Evolutionary conservation across 64 coral and sea anemone species (phyloP).

Genomic region (Dendronephthya gigantea): DNA sequence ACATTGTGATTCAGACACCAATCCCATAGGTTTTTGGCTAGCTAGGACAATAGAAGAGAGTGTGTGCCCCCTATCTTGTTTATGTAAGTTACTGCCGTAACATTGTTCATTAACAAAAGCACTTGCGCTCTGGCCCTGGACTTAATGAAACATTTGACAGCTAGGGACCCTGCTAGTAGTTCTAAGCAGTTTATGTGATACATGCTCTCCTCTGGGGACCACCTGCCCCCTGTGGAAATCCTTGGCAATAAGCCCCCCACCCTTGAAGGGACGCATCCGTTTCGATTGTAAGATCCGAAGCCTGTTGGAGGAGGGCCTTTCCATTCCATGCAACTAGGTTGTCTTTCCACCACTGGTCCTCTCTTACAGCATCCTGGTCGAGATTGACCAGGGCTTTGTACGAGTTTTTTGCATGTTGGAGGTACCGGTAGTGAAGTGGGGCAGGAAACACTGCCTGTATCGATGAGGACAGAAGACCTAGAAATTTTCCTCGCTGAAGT

Average conservation of each 20-base stretch:
- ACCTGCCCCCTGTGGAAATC: slow-evolving; percentile 14
- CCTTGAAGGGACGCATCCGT: slow-evolving; percentile 23
- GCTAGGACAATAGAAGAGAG: background rate
- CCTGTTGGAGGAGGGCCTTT: background rate
- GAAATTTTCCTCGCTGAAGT: background rate
- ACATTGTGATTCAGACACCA: background rate
- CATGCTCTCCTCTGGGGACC: background rate
- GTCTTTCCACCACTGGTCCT: slow-evolving; percentile 16
- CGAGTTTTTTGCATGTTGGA: slow-evolving; percentile 2
- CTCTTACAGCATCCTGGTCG: background rate
- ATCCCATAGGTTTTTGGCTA: background rate
- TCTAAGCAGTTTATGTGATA: slow-evolving; percentile 30
- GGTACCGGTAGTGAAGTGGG: slow-evolving; percentile 1
- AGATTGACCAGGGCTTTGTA: slow-evolving; percentile 8
- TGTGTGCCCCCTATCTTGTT: slow-evolving; percentile 27
- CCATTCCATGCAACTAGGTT: slow-evolving; percentile 23
- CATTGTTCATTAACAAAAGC: slow-evolving; percentile 26
- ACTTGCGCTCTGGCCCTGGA: slow-evolving; percentile 12
- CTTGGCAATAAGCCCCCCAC: slow-evolving; percentile 15
- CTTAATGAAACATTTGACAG: background rate
- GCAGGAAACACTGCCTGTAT: slow-evolving; percentile 15
- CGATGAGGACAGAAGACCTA: background rate
- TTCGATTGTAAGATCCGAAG: background rate
- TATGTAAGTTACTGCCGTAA: slow-evolving; percentile 20
- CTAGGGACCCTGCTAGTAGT: slow-evolving; percentile 21